These are phyloP conservation scores for Plagiodera versicolora DNA, from an alignment of 2,888 invertebrate species.

Conservation along the genomic window DNA sequence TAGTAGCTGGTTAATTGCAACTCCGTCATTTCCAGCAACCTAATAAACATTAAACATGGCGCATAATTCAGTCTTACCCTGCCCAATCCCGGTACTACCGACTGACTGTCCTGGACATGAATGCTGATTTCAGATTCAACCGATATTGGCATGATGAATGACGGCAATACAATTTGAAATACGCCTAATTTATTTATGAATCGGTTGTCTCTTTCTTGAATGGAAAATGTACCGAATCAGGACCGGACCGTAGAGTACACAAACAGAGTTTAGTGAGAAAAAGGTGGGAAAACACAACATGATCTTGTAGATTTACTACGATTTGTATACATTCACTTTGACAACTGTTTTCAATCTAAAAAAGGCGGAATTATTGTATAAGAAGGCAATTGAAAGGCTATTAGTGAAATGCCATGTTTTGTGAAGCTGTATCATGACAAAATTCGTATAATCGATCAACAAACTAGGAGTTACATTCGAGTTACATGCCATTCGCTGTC, in stretches of 20 bases:
- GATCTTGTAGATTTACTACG: too few species aligned
- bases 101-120: conserved; percentile 39
- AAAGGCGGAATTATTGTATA: too few species aligned
- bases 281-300: too few species aligned
- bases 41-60: conserved; percentile 55
- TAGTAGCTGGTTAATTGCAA: conserved; percentile 52
- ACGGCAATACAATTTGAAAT: conserved; percentile 40
- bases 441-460: too few species aligned
- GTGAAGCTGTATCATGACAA: too few species aligned
- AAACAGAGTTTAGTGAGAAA: background rate
- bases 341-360: too few species aligned
- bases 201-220: conserved; percentile 38
- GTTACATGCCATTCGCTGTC: too few species aligned
- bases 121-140: conserved; percentile 45
- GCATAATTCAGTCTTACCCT: conserved; percentile 55
- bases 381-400: too few species aligned
- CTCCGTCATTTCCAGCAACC: conserved; percentile 53
- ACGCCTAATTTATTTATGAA: conserved; percentile 44
- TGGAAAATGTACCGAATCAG: background rate
- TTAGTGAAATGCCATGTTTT: too few species aligned
- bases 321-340: too few species aligned
- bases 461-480: too few species aligned
- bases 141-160: conserved; percentile 43
- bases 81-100: conserved; percentile 43
- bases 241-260: background rate